Base-by-base conservation (phyloP, 2,888 invertebrate genomes). In the Philopedon plagiatum region DNA sequence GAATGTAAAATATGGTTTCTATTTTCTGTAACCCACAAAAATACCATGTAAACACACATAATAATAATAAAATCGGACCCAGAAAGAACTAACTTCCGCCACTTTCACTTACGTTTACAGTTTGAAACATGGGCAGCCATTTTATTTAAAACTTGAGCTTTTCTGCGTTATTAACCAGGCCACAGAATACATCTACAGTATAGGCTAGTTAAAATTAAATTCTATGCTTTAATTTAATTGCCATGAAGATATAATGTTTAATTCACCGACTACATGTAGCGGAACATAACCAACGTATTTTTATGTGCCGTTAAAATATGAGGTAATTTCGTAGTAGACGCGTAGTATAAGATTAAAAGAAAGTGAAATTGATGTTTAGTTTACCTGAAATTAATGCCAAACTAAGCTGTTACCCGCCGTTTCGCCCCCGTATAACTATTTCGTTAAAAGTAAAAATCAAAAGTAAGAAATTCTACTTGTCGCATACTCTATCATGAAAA, bases 221-320 rank as follows among this genome's bases (percentile, higher is more conserved):
- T 54, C 29, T 54, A 54, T 54, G 29, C 18, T 54, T 54, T 32
- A 18, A 29, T 54, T 29, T 54, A 54, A 54, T 54, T 54, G 29
- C 15, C 15, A 15, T 26, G 18, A 18, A 54, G 29, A 18, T 32
- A 54, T 54, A 54, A 29, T 18, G 7, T 54, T 26, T 54, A 29
- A 5, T 29, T 29, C 8, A 2, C 29, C n/a, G 15, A 9, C 15
- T 18, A 54, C 29, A 54, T 29, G 51, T 15, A 29, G 51, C 51
- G 51, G 29, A 54, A 54, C 51, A n/a, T 32, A 54, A 26, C 15
- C 29, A 54, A 54, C 26, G n/a, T n/a, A 49, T 54, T 54, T 51
- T 54, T 54, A n/a, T 54, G 13, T 46, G 11, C 9, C 15, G 9
- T 54, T 26, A 13, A 29, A 29, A 29, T 29, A 54, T 54, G 51